Evolutionary conservation across 2,888 invertebrate genomes (phyloP).

Genomic region (Ashinkailepas kermadecensis): DNA sequence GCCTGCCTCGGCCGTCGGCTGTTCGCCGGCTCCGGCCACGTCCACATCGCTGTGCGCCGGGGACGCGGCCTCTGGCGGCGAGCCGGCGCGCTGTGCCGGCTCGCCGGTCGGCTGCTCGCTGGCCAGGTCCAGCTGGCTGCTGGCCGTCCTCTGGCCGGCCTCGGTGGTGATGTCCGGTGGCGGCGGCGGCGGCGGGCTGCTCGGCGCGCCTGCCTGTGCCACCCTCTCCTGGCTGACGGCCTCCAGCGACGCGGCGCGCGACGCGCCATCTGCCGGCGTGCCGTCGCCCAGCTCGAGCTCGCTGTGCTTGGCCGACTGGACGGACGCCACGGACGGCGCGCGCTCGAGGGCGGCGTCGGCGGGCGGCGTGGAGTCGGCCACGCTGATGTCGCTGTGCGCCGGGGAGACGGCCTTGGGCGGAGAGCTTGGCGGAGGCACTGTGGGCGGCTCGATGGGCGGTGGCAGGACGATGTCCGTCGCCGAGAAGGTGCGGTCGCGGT

Average conservation of each 20-base stretch:
- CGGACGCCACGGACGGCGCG: background rate
- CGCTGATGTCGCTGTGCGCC: background rate
- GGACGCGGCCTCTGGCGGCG: background rate
- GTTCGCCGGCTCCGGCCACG: background rate
- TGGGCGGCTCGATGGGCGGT: background rate
- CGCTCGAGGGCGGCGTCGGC: background rate
- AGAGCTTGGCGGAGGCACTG: background rate
- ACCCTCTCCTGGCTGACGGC: background rate
- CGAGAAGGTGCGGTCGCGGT: background rate
- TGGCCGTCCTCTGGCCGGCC: background rate
- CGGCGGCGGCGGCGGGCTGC: background rate
- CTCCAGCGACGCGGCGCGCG: background rate
- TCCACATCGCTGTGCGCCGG: background rate
- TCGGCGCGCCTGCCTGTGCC: too few relatives aligned
- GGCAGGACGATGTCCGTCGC: background rate
- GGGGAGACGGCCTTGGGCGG: background rate
- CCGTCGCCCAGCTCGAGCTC: background rate
- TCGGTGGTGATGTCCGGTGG: background rate
- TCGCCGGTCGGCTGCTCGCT: background rate
- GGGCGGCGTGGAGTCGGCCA: background rate
- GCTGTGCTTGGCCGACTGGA: background rate
- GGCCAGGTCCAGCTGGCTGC: slow-evolving; percentile 14
- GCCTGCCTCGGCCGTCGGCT: background rate
- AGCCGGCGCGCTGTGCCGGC: background rate
- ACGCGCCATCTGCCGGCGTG: too few relatives aligned